A percentile compares a stretch with the other conserved stretches of the same genome.
Evolutionary conservation across 2,113 vertebrate genomes (phyloP).

Genomic region (Barbus barbus): DNA sequence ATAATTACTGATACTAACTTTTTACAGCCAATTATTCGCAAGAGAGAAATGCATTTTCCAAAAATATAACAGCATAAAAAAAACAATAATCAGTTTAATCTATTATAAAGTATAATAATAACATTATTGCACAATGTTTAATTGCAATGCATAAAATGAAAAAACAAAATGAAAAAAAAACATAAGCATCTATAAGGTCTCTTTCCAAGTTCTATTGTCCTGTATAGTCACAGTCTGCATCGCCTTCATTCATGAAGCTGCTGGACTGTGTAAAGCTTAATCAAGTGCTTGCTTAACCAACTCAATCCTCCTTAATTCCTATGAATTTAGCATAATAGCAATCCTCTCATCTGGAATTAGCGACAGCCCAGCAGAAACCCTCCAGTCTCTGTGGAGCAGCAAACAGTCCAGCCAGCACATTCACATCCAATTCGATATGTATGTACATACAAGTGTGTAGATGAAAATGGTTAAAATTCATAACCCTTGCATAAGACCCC

Average conservation of each 20-base stretch:
- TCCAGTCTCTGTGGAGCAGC: conserved; percentile 70
- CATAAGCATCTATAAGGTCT: background rate
- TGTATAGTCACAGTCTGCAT: conserved; percentile 17
- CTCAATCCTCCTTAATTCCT: conserved; percentile 76
- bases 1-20: background rate
- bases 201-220: conserved; percentile 33
- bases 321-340: conserved; percentile 81
- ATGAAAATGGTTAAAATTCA: conserved; percentile 80
- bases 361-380: conserved; percentile 71
- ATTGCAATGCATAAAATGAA: background rate
- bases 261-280: conserved; percentile 62
- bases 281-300: conserved; percentile 84
- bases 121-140: background rate
- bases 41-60: background rate
- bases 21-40: background rate
- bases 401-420: conserved; percentile 75
- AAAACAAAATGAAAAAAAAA: background rate
- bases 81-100: no score
- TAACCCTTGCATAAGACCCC: conserved; percentile 82
- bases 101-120: no score
- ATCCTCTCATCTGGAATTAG: conserved; percentile 76
- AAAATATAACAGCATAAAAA: background rate
- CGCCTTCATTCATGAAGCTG: conserved; percentile 28
- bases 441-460: conserved; percentile 78
- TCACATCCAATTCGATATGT: conserved; percentile 72